Conservation (phyloP, 2,113 vertebrate genomes). For the Planiliza haematocheilus region DNA sequence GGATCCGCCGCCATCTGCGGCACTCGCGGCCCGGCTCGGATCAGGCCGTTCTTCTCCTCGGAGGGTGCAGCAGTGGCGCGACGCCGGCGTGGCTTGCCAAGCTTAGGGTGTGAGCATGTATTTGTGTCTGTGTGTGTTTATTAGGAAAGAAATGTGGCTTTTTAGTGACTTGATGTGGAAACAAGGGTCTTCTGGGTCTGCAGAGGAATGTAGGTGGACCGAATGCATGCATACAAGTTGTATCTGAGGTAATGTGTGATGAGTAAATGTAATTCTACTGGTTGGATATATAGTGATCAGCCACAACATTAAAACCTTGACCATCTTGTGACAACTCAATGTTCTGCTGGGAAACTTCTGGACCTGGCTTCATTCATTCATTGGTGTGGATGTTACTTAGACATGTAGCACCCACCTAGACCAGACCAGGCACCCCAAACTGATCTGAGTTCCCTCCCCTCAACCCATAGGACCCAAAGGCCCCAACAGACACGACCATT, state of each 20-base stretch:
- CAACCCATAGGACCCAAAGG: too few relatives aligned
- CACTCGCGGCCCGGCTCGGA: background rate
- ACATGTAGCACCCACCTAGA: too few relatives aligned
- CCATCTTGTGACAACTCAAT: too few relatives aligned
- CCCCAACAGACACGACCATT: too few relatives aligned
- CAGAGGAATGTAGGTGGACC: conserved; percentile 9
- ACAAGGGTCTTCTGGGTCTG: background rate
- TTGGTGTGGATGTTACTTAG: too few relatives aligned
- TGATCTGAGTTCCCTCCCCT: too few relatives aligned
- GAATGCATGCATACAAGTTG: background rate
- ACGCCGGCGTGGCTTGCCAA: conserved; percentile 7
- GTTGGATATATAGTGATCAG: too few relatives aligned
- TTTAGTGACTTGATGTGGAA: background rate
- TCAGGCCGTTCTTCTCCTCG: conserved; percentile 20
- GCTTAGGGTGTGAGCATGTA: background rate
- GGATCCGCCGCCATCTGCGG: conserved; percentile 39
- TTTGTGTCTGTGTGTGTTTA: conserved; percentile 6
- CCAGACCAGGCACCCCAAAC: too few relatives aligned
- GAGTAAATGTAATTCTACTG: too few relatives aligned
- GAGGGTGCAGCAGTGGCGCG: conserved; percentile 12
- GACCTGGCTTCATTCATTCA: too few relatives aligned
- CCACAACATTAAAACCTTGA: too few relatives aligned
- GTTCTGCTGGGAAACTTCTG: too few relatives aligned
- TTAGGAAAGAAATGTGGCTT: background rate
- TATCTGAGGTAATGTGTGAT: background rate